Conservation (phyloP, 2,888 invertebrate genomes). For the Axea sp. region DNA sequence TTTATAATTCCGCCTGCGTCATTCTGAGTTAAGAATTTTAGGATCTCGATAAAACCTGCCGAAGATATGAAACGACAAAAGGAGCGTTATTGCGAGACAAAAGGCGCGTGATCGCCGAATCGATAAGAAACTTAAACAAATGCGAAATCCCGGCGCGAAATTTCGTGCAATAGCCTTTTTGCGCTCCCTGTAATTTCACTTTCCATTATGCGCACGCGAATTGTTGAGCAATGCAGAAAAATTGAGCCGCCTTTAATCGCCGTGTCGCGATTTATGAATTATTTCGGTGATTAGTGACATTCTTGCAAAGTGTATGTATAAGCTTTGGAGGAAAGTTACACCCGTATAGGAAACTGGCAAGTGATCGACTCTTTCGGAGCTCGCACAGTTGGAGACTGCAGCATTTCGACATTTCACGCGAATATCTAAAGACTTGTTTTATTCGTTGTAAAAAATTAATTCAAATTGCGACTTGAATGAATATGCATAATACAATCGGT, state of each 20-base stretch:
- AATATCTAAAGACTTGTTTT: no score
- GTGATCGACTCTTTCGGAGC: no score
- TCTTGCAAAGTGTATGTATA: no score
- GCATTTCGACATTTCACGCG: no score
- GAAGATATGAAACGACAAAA: slow-evolving; percentile 59
- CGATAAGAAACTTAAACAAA: slow-evolving; percentile 49
- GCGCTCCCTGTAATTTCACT: slow-evolving; percentile 12
- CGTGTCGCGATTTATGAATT: slow-evolving; percentile 9
- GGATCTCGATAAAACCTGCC: slow-evolving; percentile 55
- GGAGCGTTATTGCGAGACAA: slow-evolving; percentile 54
- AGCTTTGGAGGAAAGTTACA: no score
- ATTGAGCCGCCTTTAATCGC: slow-evolving; percentile 15
- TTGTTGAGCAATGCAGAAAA: slow-evolving; percentile 10
- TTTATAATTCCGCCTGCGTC: slow-evolving; percentile 52
- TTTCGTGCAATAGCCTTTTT: slow-evolving; percentile 35
- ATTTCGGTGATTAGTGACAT: slow-evolving; percentile 15
- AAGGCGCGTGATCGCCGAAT: slow-evolving; percentile 25
- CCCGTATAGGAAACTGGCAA: no score
- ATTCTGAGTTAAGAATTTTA: slow-evolving; percentile 53
- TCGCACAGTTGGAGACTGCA: no score
- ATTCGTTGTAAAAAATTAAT: no score
- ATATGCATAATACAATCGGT: no score
- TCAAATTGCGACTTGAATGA: no score
- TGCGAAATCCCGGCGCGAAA: slow-evolving; percentile 37
- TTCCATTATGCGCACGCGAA: slow-evolving; percentile 19